These are phyloP conservation scores for Hylia prasina DNA, from an alignment of 2,113 vertebrate genomes.

Conservation along the genomic window DNA sequence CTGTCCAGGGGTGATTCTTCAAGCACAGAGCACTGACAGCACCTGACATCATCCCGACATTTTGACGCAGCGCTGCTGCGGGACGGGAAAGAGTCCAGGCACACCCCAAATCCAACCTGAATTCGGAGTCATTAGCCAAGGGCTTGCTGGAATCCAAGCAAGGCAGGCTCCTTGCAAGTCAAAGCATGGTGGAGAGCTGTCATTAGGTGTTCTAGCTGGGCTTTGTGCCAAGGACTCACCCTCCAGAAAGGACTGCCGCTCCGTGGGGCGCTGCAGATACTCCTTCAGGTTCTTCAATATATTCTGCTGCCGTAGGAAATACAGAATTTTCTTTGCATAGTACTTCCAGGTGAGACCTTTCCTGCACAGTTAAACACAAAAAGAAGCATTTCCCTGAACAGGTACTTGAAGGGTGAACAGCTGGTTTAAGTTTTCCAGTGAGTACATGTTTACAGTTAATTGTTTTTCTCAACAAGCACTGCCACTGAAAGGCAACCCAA, in stretches of 20 bases:
- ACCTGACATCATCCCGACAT: neutral
- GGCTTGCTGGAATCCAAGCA: neutral
- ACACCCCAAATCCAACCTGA: neutral
- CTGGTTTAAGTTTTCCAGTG: neutral
- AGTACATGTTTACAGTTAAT: neutral
- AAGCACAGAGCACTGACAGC: neutral
- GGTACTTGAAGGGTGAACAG: neutral
- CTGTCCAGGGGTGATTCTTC: neutral
- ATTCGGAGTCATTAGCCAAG: neutral
- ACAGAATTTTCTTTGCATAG: conserved; percentile 98
- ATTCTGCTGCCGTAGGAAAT: conserved; percentile 94
- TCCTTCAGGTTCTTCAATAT: conserved; percentile 88
- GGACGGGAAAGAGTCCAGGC: neutral
- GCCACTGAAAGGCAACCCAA: neutral
- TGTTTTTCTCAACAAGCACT: neutral
- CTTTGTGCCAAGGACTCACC: conserved; percentile 69
- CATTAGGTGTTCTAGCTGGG: rapidly evolving
- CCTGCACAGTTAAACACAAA: conserved; percentile 68
- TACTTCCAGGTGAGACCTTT: conserved; percentile 95
- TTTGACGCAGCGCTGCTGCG: rapidly evolving
- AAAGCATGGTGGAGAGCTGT: neutral
- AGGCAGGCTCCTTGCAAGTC: neutral
- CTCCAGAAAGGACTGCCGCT: conserved; percentile 85
- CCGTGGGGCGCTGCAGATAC: conserved; percentile 84
- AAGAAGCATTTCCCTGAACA: neutral